Conservation (phyloP, 1,140 invertebrate genomes). For the Hydropsyche tenuis region DNA sequence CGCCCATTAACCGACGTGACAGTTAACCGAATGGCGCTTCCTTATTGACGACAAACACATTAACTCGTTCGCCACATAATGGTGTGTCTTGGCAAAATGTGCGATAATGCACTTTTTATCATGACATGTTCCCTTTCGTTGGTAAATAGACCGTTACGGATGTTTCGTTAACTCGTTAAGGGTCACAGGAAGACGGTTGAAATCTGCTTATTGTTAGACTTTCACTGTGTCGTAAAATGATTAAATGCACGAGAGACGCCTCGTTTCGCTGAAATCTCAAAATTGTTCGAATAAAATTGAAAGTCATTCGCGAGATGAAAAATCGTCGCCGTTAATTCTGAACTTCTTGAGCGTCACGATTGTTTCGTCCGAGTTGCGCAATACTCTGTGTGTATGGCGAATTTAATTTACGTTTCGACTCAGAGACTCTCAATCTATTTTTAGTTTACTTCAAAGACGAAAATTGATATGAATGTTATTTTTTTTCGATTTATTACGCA, state of each 20-base stretch:
- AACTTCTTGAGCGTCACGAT: background rate
- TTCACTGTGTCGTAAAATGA: conserved; percentile 30
- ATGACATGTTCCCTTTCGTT: no score
- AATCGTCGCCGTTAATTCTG: conserved; percentile 5
- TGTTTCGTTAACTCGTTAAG: no score
- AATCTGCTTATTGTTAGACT: background rate
- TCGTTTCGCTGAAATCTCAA: no score
- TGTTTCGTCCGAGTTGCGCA: no score
- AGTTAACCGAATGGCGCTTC: background rate
- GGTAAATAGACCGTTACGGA: no score
- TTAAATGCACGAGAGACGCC: background rate
- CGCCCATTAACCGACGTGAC: conserved; percentile 10
- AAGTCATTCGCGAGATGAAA: conserved; percentile 2
- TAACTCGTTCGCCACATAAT: conserved; percentile 1
- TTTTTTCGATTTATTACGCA: no score
- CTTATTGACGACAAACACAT: conserved; percentile 29
- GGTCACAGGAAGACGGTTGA: no score
- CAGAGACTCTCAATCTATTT: no score
- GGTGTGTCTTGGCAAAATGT: background rate
- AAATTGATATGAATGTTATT: no score
- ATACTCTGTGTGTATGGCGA: no score
- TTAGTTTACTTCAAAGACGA: no score
- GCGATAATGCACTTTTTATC: background rate
- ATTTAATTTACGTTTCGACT: no score
- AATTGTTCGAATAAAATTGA: conserved; percentile 15